Evolutionary conservation across 2,888 invertebrate species (phyloP), one percentile per base, ranked within the genome.

Genomic region (Hypsopygia costalis): DNA sequence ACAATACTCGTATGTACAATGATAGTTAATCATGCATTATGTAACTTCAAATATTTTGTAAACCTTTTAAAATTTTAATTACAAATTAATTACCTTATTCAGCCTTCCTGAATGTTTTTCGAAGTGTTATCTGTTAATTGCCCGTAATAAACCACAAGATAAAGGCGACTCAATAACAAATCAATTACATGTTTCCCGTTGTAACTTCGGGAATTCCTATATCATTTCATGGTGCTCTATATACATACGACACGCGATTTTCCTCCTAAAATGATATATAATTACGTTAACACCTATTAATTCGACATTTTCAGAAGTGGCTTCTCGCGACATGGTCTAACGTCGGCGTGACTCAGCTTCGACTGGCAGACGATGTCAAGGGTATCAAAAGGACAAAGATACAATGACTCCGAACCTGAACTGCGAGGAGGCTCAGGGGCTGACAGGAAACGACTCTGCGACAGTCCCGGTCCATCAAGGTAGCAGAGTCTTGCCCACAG

Each of bases 331-430:
- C 21, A 51, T 45, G 56, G 38, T 44, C 51, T 47, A 44, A 46
- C 47, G 51, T 53, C 16, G 32, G 30, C 20, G 32, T 36, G 30
- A 10, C 9, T 21, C 20, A 8, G 34, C 4, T 6, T 7, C 25
- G 11, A 38, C 36, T 1, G 36, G 30, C 11, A 16, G 44, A 50
- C 55, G 52, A 61, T 63, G 62, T 58, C 51, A 37, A 58, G 49
- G 46, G 46, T 44, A 29, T 7, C 25, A 30, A n/a, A n/a, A n/a
- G 49, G 43, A 38, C 34, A 41, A 34, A 38, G 21, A 40, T 12
- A 61, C 41, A 35, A 81, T 81, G 81, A 64, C 81, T 53, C 74
- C 75, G n/a, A 55, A 76, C 45, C 74, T 63, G 57, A 59, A 72
- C 51, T 74, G 69, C 58, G 80, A 74, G 52, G 64, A 70, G 40